These are phyloP conservation scores for Dolichopus griseipennis DNA, from an alignment of 2,888 invertebrate genomes.

Conservation along the genomic window DNA sequence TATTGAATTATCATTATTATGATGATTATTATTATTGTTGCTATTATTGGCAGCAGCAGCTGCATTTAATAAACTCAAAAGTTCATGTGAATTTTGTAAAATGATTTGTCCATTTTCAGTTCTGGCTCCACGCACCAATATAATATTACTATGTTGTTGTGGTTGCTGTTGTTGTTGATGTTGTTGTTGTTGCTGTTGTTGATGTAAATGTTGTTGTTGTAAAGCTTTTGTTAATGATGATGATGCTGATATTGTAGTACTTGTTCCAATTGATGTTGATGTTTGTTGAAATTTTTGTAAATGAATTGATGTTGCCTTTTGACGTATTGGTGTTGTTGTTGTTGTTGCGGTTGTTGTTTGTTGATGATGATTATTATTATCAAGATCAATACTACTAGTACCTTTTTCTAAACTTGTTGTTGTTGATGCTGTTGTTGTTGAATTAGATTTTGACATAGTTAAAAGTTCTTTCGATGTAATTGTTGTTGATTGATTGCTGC, in stretches of 20 bases:
- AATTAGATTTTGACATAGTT: background rate
- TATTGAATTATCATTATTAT: slow-evolving; percentile 20
- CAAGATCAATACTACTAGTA: slow-evolving; percentile 2
- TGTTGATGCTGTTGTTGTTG: background rate
- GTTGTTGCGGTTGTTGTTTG: background rate
- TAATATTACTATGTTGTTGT: slow-evolving; percentile 37
- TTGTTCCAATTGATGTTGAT: slow-evolving; percentile 10
- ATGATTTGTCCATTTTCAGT: slow-evolving; percentile 44
- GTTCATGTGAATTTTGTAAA: slow-evolving; percentile 44
- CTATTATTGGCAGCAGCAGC: slow-evolving; percentile 9
- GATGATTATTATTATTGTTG: background rate
- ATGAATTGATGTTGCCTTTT: background rate
- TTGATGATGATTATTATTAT: slow-evolving; percentile 4
- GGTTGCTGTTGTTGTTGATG: slow-evolving; percentile 23
- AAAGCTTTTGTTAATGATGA: slow-evolving; percentile 14
- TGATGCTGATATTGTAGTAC: slow-evolving; percentile 9
- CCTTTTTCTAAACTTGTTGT: slow-evolving; percentile 7
- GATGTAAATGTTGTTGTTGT: slow-evolving; percentile 19
- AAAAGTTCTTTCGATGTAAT: slow-evolving; percentile 17
- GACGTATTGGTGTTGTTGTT: slow-evolving; percentile 1
- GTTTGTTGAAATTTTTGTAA: slow-evolving; percentile 5
- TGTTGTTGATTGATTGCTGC: slow-evolving; percentile 16
- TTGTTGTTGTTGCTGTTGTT: slow-evolving; percentile 28
- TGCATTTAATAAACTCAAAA: slow-evolving; percentile 41
- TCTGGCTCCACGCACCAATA: slow-evolving; percentile 42